Percentiles rank a stretch among this genome's conserved stretches.
Conservation (phyloP, 2,113 vertebrate species). For the Furnarius figulus region DNA sequence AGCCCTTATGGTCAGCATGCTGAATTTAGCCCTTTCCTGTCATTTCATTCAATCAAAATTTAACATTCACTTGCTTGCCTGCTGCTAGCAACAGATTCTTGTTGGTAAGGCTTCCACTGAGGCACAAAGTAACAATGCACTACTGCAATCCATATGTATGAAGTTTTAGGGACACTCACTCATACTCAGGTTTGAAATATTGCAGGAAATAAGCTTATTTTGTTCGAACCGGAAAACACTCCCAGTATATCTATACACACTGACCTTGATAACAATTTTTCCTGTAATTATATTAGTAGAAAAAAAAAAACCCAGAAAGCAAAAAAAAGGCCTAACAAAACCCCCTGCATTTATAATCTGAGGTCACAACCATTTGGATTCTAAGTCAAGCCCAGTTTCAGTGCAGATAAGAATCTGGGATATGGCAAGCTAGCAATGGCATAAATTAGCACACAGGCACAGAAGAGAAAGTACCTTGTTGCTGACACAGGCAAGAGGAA, state of each 20-base stretch:
- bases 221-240: constrained; percentile 48
- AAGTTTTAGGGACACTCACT: background rate
- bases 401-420: background rate
- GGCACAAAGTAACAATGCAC: background rate
- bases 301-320: background rate
- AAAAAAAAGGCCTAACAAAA: background rate
- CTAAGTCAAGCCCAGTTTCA: background rate
- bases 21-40: background rate
- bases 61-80: background rate
- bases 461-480: constrained; percentile 10
- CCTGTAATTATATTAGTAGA: constrained; percentile 42
- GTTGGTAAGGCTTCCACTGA: background rate
- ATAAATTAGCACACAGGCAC: constrained; percentile 13
- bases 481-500: constrained; percentile 17
- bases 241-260: constrained; percentile 41
- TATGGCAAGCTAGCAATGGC: background rate
- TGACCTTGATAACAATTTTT: constrained; percentile 42
- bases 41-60: background rate
- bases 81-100: background rate
- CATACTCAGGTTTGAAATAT: background rate
- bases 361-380: background rate
- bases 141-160: background rate
- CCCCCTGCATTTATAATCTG: background rate
- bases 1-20: background rate
- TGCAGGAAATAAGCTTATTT: constrained; percentile 35